Conservation (phyloP, 2,888 invertebrate species). For the Nemoura dubitans region DNA sequence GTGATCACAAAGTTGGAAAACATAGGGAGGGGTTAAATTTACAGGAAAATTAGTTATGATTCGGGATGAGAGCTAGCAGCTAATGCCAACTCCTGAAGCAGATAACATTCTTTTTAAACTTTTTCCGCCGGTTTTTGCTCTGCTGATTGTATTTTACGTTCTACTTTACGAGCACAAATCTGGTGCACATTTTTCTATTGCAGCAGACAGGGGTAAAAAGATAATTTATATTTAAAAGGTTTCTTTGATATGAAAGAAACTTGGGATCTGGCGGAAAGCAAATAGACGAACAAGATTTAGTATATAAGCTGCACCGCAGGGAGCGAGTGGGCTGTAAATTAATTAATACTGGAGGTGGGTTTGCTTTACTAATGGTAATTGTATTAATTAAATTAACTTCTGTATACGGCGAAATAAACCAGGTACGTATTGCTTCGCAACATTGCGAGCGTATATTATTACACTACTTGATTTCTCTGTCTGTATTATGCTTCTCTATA, state of each 20-base stretch:
- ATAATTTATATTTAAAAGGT: background rate
- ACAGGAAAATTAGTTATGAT: background rate
- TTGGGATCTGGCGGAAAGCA: background rate
- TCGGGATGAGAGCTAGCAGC: background rate
- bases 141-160: conserved; percentile 7
- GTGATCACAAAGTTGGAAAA: background rate
- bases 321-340: background rate
- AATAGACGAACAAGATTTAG: background rate
- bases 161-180: background rate
- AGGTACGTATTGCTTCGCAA: background rate
- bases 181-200: background rate
- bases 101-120: background rate
- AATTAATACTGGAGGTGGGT: background rate
- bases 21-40: background rate
- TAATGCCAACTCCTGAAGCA: background rate
- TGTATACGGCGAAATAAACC: background rate
- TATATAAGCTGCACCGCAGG: background rate
- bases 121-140: background rate
- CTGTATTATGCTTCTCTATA: background rate
- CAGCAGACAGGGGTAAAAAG: background rate
- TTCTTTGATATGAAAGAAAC: background rate
- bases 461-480: background rate
- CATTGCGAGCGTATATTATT: background rate
- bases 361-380: background rate
- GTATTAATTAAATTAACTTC: conserved; percentile 4